Conservation (phyloP, 2,797 vertebrate genomes). For the Poeciliopsis presidionis region DNA sequence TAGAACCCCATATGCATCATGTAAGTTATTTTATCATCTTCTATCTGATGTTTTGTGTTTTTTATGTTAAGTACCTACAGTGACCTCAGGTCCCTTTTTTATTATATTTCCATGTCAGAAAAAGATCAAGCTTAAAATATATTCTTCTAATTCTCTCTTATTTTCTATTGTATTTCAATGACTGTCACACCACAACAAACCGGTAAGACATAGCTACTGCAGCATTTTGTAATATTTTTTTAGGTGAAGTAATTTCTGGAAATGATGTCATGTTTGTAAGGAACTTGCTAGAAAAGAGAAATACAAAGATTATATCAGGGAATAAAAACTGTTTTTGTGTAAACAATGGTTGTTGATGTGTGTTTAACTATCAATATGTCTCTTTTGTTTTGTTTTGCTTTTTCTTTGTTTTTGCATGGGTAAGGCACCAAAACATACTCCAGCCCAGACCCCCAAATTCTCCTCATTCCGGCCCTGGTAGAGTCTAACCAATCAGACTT, state of each 20-base stretch:
- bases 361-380: background rate
- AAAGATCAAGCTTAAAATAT: background rate
- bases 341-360: background rate
- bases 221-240: background rate
- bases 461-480: background rate
- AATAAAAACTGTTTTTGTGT: background rate
- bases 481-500: background rate
- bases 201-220: background rate
- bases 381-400: too few relatives aligned
- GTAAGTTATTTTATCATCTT: background rate
- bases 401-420: background rate
- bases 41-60: background rate
- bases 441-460: background rate
- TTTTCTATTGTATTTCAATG: background rate
- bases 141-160: background rate
- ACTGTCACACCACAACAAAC: background rate
- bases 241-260: background rate
- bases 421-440: background rate
- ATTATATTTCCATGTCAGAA: background rate
- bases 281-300: background rate
- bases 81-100: background rate
- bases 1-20: background rate
- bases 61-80: background rate
- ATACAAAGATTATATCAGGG: background rate
- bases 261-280: background rate